Base-by-base conservation (phyloP, 1,140 invertebrate genomes). In the Vanessa atalanta region DNA sequence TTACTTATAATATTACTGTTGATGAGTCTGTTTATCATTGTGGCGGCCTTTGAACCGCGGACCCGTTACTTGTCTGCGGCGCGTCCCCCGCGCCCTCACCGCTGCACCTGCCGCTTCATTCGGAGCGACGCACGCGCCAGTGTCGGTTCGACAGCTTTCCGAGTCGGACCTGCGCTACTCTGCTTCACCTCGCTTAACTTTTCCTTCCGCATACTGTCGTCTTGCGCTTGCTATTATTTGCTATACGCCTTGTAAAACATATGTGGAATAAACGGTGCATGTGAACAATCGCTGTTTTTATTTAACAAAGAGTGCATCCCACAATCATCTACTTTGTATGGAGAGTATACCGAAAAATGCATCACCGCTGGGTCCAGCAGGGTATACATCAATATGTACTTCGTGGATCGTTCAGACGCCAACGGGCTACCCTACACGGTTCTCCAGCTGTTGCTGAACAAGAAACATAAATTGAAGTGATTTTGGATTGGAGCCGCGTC, bases 241-340 rank as follows among this genome's bases (percentile, higher is more conserved):
- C n/a, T 47, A 47, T 47, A 55, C 55, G 23, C 16, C 20, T 57
- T 20, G 16, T 15, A 57, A 6, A 57, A 57, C 20, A 53, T 57
- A 57, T 57, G 55, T 57, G 55, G 55, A 57, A 57, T 57, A 57
- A 57, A 57, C n/a, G 55, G 55, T 57, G 55, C 55, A 57, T 57
- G n/a, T 57, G 55, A 20, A 20, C 16, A 20, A 57, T 57, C 55
- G 55, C 55, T 57, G 55, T 16, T 57, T 13, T 57, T 57, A 50
- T 57, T 57, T 57, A 57, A 57, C 20, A 13, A 57, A 57, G 55
- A 13, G 55, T 57, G 55, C 55, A 57, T 16, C 12, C 55, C 55
- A 16, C 55, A 57, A 14, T 50, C n/a, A n/a, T n/a, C 50, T 51
- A 51, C 50, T 5, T 15, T 51, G 14, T 51, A 51, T 51, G 50